These are phyloP conservation scores for Pomacea maculata DNA, from an alignment of 1,140 invertebrate genomes.

Conservation along the genomic window DNA sequence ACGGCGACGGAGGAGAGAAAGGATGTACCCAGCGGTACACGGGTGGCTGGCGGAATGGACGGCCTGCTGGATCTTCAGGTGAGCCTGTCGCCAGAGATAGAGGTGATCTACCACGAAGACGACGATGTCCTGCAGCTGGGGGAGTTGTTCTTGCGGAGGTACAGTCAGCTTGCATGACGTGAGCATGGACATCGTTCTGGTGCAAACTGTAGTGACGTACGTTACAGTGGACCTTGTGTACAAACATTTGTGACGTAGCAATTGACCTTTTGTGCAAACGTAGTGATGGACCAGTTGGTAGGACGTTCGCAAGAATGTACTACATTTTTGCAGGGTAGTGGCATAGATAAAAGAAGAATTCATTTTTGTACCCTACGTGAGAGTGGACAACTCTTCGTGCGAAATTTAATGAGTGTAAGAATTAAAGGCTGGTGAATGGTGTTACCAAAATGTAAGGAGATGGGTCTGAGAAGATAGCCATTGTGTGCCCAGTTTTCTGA, in stretches of 20 bases:
- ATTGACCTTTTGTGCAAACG: not conserved
- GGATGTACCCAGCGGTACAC: not conserved
- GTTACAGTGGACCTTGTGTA: no score
- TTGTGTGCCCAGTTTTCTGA: no score
- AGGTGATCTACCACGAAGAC: slow-evolving; percentile 4
- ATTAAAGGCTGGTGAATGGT: no score
- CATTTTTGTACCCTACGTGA: no score
- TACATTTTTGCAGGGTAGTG: not conserved
- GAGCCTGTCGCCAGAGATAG: not conserved
- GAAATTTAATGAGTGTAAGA: no score
- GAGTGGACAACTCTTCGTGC: no score
- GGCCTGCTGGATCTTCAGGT: not conserved
- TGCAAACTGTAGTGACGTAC: not conserved
- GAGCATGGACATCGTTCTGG: not conserved
- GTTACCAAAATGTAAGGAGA: no score
- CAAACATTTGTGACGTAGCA: no score
- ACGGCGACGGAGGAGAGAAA: not conserved
- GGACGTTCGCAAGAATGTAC: not conserved
- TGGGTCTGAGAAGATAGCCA: no score
- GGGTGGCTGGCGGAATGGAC: not conserved
- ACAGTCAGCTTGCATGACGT: not conserved
- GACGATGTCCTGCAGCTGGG: slow-evolving; percentile 3
- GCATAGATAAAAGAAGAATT: not conserved
- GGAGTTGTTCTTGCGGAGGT: slow-evolving; percentile 16
- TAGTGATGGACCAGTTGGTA: not conserved